phyloP scores from a whole-genome alignment of 2,888 invertebrate genomes.

The Hyposoter dolosus region DNA sequence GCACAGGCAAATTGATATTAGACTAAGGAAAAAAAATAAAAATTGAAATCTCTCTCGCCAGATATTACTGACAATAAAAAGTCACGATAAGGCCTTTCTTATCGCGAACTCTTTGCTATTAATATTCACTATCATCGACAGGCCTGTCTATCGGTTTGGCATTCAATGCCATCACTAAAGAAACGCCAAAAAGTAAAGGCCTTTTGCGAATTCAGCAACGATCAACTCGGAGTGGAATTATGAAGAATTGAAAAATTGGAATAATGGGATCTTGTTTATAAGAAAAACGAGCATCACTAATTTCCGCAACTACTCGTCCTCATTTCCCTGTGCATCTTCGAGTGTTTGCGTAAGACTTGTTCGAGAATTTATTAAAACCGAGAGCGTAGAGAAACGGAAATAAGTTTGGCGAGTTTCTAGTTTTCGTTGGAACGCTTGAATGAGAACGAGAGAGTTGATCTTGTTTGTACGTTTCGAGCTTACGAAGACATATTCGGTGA shows the following conservation, averaged over 20 bases:
- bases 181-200: neutral
- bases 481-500: neutral
- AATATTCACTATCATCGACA: neutral
- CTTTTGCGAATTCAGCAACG: neutral
- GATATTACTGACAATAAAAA: neutral
- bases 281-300: neutral
- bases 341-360: conserved; percentile 52
- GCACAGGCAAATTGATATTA: neutral
- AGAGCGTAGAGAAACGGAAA: conserved; percentile 72
- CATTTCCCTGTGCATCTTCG: conserved; percentile 6
- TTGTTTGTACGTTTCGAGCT: neutral
- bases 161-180: neutral
- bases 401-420: conserved; percentile 65
- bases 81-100: neutral
- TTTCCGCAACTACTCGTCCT: neutral
- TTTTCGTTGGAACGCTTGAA: conserved; percentile 45
- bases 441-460: conserved; percentile 22
- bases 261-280: neutral
- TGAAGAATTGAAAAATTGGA: neutral
- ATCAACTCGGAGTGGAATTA: neutral
- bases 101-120: neutral
- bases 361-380: conserved; percentile 72
- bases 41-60: neutral
- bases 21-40: neutral
- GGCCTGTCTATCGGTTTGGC: neutral